Percentiles rank a stretch among this genome's conserved stretches.
phyloP scores from a whole-genome alignment of 2,888 invertebrate genomes.

The Campaea margaritaria region DNA sequence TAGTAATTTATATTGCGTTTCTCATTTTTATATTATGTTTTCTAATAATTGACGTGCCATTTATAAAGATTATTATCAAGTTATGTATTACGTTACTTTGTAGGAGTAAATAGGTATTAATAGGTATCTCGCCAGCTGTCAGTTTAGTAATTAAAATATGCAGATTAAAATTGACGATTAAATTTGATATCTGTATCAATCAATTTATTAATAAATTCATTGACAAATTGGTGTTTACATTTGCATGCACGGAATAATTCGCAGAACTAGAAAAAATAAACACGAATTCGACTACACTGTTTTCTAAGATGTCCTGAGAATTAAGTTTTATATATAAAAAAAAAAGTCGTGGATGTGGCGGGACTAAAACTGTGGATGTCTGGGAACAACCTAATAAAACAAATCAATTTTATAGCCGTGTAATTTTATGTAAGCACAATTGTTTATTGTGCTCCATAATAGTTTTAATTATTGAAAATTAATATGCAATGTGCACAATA shows the following conservation, averaged over 20 bases:
- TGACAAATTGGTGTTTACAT: constrained; percentile 15
- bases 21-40: neutral
- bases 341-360: too few relatives aligned
- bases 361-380: too few relatives aligned
- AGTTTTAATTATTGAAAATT: constrained; percentile 6
- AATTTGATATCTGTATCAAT: constrained; percentile 16
- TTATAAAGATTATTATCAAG: constrained; percentile 4
- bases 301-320: too few relatives aligned
- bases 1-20: neutral
- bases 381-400: neutral
- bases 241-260: too few relatives aligned
- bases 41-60: constrained; percentile 4
- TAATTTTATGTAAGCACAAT: neutral
- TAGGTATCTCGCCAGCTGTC: constrained; percentile 14
- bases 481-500: constrained; percentile 12
- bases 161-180: constrained; percentile 12
- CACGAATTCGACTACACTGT: neutral
- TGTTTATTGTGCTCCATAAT: constrained; percentile 2
- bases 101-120: neutral
- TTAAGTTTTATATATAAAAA: too few relatives aligned
- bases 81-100: constrained; percentile 5
- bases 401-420: too few relatives aligned
- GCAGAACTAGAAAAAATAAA: neutral
- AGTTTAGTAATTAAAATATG: constrained; percentile 19
- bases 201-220: constrained; percentile 12